Conservation (phyloP, 2,888 invertebrate genomes). For the Brachyopa scutellaris region DNA sequence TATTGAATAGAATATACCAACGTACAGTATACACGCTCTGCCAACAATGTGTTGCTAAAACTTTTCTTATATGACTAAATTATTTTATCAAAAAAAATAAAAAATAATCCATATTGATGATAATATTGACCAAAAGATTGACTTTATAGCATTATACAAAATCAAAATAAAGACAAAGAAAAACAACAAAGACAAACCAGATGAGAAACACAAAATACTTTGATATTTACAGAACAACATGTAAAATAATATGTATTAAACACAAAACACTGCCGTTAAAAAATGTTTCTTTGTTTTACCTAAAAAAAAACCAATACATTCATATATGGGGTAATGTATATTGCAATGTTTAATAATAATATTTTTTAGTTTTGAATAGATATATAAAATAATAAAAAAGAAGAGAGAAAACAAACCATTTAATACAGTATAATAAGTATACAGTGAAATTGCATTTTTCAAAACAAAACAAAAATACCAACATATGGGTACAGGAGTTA, state of each 20-base stretch:
- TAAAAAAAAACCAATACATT: constrained; percentile 27
- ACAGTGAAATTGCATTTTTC: constrained; percentile 41
- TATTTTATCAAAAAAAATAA: constrained; percentile 26
- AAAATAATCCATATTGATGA: constrained; percentile 39
- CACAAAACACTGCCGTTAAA: constrained; percentile 66
- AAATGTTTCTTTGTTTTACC: constrained; percentile 12
- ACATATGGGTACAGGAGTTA: constrained; percentile 13
- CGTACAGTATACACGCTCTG: constrained; percentile 46
- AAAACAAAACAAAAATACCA: constrained; percentile 28
- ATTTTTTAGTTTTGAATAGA: constrained; percentile 55
- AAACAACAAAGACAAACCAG: constrained; percentile 26
- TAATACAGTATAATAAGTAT: constrained; percentile 43
- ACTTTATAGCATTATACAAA: constrained; percentile 57
- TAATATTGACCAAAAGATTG: constrained; percentile 67
- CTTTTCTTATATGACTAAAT: constrained; percentile 54
- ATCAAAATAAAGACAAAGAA: constrained; percentile 13
- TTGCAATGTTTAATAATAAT: constrained; percentile 45
- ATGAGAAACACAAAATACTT: constrained; percentile 13
- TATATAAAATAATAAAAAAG: background rate
- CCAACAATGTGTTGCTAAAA: constrained; percentile 50
- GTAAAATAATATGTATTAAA: constrained; percentile 61
- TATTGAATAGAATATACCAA: too few relatives aligned
- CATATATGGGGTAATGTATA: constrained; percentile 14
- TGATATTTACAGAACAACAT: constrained; percentile 68
- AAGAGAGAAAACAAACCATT: constrained; percentile 5